These are phyloP conservation scores for Eristalis arbustorum DNA, from an alignment of 2,888 invertebrate species.

Conservation along the genomic window DNA sequence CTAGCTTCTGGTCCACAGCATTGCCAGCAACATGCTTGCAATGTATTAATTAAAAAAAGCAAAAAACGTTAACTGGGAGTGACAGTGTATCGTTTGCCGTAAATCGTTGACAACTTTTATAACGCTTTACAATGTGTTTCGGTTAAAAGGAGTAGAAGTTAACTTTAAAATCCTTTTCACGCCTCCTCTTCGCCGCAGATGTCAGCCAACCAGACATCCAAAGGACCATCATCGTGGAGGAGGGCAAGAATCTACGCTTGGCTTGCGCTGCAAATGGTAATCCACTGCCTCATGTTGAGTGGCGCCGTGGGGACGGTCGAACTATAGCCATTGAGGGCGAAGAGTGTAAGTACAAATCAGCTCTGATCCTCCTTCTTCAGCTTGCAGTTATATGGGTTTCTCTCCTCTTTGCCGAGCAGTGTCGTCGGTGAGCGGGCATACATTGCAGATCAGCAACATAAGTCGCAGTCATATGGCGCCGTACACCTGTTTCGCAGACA, in stretches of 20 bases:
- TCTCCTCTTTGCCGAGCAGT: constrained; percentile 79
- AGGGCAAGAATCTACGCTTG: constrained; percentile 90
- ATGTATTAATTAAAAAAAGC: constrained; percentile 62
- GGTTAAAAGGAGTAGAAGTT: constrained; percentile 35
- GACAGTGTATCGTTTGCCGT: not conserved
- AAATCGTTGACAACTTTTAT: constrained; percentile 58
- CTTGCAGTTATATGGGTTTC: constrained; percentile 25
- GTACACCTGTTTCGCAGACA: constrained; percentile 89
- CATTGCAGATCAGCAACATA: constrained; percentile 88
- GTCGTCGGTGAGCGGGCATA: constrained; percentile 87
- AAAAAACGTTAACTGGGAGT: not conserved
- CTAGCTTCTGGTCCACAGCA: not conserved
- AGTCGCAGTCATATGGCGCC: constrained; percentile 87
- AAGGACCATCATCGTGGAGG: constrained; percentile 86
- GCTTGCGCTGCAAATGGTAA: constrained; percentile 90
- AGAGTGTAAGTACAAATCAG: constrained; percentile 82
- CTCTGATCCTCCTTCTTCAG: constrained; percentile 12
- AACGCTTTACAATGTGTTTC: constrained; percentile 49
- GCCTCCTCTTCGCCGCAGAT: constrained; percentile 71
- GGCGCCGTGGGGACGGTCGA: constrained; percentile 85
- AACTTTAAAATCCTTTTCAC: constrained; percentile 42
- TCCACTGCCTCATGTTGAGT: constrained; percentile 89
- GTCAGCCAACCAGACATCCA: constrained; percentile 76
- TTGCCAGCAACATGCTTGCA: constrained; percentile 4
- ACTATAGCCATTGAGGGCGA: constrained; percentile 84